A percentile compares a stretch with the other conserved stretches of the same genome.
Conservation (phyloP, 1,140 invertebrate species). For the Metaphire vulgaris region DNA sequence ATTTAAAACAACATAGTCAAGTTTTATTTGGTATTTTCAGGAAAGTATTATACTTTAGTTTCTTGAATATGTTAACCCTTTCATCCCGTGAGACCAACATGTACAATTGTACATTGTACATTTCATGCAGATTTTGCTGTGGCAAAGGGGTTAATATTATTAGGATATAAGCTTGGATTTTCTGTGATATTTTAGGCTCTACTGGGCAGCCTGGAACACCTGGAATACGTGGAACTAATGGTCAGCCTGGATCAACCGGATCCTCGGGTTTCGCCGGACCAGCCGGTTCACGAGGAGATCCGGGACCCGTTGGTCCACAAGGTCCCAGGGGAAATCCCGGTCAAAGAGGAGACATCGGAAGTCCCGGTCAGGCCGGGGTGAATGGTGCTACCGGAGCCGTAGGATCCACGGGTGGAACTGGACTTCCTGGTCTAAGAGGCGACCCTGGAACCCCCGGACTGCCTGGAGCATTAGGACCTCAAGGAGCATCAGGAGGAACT, state of each 20-base stretch:
- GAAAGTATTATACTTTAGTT: no score
- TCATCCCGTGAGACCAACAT: no score
- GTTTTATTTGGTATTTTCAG: no score
- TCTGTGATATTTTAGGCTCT: constrained; percentile 32
- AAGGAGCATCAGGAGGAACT: not conserved
- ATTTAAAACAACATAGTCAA: no score
- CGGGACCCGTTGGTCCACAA: not conserved
- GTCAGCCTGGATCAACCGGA: constrained; percentile 5
- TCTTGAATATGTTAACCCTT: no score
- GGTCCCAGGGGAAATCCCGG: not conserved
- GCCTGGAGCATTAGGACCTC: not conserved
- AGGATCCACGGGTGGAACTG: constrained; percentile 10
- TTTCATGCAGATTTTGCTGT: no score
- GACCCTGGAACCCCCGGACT: not conserved
- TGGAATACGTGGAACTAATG: constrained; percentile 16
- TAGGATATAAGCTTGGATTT: no score
- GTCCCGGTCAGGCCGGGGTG: constrained; percentile 4
- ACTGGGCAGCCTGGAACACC: not conserved
- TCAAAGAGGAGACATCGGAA: not conserved
- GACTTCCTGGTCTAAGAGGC: not conserved
- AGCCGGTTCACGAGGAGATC: not conserved
- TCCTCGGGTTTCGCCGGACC: constrained; percentile 5
- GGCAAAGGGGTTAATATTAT: no score
- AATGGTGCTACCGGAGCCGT: constrained; percentile 5
- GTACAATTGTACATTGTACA: no score